Base-by-base conservation (phyloP, 1,140 invertebrate species). In the Ceratosolen solmsi region DNA sequence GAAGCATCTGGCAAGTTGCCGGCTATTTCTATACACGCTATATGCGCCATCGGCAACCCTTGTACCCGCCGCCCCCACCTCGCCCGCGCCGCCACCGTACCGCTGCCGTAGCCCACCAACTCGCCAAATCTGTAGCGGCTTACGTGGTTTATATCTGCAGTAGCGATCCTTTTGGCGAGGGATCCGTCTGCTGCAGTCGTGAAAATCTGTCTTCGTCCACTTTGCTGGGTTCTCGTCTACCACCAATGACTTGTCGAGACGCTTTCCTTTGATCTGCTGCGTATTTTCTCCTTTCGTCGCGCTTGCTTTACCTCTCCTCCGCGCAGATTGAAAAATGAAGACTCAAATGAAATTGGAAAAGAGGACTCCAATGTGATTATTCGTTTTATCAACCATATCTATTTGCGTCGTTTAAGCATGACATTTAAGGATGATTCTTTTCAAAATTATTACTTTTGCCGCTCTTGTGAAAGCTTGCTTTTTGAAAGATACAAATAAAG, bases 1-100 rank as follows among this genome's bases (percentile, higher is more conserved):
- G 85, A 87, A 87, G 86, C 88, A 89, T 89, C 88, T 90, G 89
- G 87, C 86, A 86, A 84, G 84, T 86, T 86, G 86, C 77, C 84
- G 86, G 86, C 87, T 89, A 87, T 89, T 88, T 87, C 86, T 88
- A 87, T 85, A 86, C 85, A 84, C 79, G 85, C 74, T 83, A 74
- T 54, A 86, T 82, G 79, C 77, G 79, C 82, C 84, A 86, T 85
- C 84, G 84, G 82, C 85, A 68, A 84, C 83, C 83, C 84, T 84
- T 85, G 30, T 22, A 8, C 17, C 30, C 15, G 4, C 60, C 25
- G 20, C 60, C 33, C 30, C 60, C 13, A 46, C 41, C 5, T 46
- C 5, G 41, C 41, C n/a, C n/a, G n/a, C n/a, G n/a, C n/a, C n/a
- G n/a, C n/a, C n/a, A n/a, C n/a, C n/a, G n/a, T n/a, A n/a, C n/a